phyloP scores from a whole-genome alignment of 2,797 vertebrate species.

The Remorina albescens region DNA sequence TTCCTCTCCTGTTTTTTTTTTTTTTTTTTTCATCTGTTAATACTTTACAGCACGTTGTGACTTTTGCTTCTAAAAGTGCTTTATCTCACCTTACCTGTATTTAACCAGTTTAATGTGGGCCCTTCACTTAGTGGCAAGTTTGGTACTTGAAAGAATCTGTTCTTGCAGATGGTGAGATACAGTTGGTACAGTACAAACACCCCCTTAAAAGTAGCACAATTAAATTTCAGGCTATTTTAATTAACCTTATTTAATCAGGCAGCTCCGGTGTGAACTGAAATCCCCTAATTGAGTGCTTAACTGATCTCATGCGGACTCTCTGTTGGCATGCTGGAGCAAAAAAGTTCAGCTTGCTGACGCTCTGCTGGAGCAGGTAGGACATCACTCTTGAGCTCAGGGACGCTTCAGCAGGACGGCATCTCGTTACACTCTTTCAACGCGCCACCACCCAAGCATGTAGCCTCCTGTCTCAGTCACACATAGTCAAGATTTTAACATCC shows the following conservation, averaged over 20 bases:
- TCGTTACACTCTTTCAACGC: neutral
- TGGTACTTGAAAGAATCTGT: slow-evolving; percentile 11
- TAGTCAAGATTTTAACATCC: neutral
- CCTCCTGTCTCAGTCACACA: slow-evolving; percentile 10
- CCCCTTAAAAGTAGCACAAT: neutral
- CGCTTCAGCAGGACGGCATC: slow-evolving; percentile 18
- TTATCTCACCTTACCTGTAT: no score
- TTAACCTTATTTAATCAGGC: slow-evolving; percentile 12
- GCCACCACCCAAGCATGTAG: neutral
- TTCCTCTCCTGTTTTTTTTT: neutral
- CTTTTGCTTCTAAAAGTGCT: no score
- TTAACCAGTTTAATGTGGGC: neutral
- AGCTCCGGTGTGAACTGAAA: neutral
- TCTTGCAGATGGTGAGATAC: slow-evolving; percentile 14
- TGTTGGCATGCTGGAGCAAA: slow-evolving; percentile 3
- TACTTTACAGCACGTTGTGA: no score
- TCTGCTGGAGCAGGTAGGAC: slow-evolving; percentile 10
- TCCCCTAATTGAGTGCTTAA: slow-evolving; percentile 17
- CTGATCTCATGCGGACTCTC: slow-evolving; percentile 5
- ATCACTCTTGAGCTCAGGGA: slow-evolving; percentile 31
- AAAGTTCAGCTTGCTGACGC: slow-evolving; percentile 21
- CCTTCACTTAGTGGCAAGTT: slow-evolving; percentile 8
- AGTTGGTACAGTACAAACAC: neutral
- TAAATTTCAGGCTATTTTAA: slow-evolving; percentile 16
- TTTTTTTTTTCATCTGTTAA: no score